Percentiles rank a stretch among this genome's conserved stretches.
These are phyloP conservation scores for Xenopus laevis DNA, from an alignment of 2,113 vertebrate species.

Conservation along the genomic window DNA sequence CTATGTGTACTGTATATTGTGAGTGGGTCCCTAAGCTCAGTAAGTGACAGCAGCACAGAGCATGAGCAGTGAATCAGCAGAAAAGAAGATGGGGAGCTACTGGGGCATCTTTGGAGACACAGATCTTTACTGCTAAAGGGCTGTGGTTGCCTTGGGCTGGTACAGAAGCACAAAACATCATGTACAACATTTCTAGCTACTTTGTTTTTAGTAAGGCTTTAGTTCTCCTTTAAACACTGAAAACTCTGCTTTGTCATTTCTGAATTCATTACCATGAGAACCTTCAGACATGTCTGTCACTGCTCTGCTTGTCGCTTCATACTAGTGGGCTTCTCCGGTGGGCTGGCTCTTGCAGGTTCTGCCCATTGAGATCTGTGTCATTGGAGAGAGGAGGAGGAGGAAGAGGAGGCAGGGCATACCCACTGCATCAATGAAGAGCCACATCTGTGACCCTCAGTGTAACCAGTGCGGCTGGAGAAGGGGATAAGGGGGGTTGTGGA, in stretches of 20 bases:
- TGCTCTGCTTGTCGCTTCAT: slow-evolving; percentile 5
- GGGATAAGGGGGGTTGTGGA: neutral
- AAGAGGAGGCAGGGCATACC: slow-evolving; percentile 53
- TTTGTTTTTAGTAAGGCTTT: no score
- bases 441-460: slow-evolving; percentile 67
- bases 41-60: no score
- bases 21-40: no score
- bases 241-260: slow-evolving; percentile 9
- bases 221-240: no score
- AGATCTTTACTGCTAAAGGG: no score
- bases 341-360: neutral
- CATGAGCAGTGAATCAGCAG: no score
- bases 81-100: no score
- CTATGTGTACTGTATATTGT: no score
- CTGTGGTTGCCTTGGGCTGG: no score
- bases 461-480: slow-evolving; percentile 19
- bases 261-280: neutral
- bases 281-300: neutral
- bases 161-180: no score
- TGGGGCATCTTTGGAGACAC: no score
- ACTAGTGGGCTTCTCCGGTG: neutral
- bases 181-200: no score
- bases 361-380: slow-evolving; percentile 50
- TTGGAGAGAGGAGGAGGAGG: slow-evolving; percentile 62
- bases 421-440: slow-evolving; percentile 53